Conservation (phyloP, 2,888 invertebrate species). For the Orchestes rusci region DNA sequence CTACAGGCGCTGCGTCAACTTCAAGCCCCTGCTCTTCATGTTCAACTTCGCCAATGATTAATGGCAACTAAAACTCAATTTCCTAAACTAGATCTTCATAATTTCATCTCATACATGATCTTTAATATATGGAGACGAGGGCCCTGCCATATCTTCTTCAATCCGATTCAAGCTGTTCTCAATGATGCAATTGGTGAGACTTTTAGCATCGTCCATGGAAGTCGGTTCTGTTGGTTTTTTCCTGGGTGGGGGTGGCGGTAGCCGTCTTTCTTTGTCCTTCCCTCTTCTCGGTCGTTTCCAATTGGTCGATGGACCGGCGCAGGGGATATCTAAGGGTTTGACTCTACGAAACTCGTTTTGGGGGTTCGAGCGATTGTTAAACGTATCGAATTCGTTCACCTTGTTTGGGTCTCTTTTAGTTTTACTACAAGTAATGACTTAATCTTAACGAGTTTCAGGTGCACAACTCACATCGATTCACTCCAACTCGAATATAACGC, state of each 20-base stretch:
- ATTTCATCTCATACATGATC: no score
- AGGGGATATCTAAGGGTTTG: slow-evolving; percentile 15
- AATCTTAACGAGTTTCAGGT: no score
- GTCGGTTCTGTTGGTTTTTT: slow-evolving; percentile 31
- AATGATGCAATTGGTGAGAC: slow-evolving; percentile 36
- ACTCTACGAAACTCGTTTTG: slow-evolving; percentile 23
- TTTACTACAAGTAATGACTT: background rate
- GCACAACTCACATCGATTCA: no score
- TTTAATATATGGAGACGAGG: no score
- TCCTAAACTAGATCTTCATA: no score
- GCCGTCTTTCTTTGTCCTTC: slow-evolving; percentile 21
- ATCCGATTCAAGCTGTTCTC: slow-evolving; percentile 36
- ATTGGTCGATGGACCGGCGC: slow-evolving; percentile 15
- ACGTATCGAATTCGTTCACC: slow-evolving; percentile 33
- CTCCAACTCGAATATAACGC: no score
- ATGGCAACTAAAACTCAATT: no score
- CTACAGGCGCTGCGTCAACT: background rate
- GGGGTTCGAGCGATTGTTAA: slow-evolving; percentile 26
- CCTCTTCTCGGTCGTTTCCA: slow-evolving; percentile 11
- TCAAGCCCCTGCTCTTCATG: no score
- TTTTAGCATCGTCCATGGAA: slow-evolving; percentile 33
- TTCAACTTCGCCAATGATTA: no score
- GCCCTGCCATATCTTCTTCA: slow-evolving; percentile 26
- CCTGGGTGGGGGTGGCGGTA: no score
- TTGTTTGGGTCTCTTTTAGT: slow-evolving; percentile 27